Conservation (phyloP, 2,888 invertebrate species). For the Anaspis maculata region DNA sequence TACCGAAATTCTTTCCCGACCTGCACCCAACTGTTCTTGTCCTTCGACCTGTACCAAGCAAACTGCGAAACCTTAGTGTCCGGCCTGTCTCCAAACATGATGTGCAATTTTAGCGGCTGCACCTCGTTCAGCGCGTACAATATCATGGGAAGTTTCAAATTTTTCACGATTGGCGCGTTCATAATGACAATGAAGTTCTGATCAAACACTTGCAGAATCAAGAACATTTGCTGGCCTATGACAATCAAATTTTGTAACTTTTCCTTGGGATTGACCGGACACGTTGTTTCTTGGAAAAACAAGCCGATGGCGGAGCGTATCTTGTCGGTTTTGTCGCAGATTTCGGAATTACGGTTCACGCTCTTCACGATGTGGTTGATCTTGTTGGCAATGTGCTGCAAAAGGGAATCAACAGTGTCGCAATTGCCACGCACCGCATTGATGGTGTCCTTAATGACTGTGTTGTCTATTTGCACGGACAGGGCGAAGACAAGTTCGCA, state of each 20-base stretch:
- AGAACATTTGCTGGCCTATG: conserved; percentile 8
- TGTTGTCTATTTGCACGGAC: conserved; percentile 7
- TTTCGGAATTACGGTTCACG: conserved; percentile 3
- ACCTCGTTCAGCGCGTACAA: conserved; percentile 66
- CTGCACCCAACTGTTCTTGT: conserved; percentile 49
- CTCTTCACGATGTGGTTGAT: conserved; percentile 10
- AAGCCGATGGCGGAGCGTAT: conserved; percentile 3
- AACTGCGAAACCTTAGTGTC: conserved; percentile 50
- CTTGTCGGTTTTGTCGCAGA: too few species aligned
- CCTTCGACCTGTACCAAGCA: conserved; percentile 56
- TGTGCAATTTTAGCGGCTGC: conserved; percentile 61
- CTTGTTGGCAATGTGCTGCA: conserved; percentile 16
- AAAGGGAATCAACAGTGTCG: conserved; percentile 15
- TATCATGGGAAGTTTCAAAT: conserved; percentile 55
- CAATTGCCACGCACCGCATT: conserved; percentile 11
- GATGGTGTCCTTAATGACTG: conserved; percentile 13
- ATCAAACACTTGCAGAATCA: conserved; percentile 39
- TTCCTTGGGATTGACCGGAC: conserved; percentile 5
- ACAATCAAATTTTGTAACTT: conserved; percentile 9
- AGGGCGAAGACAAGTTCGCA: conserved; percentile 17
- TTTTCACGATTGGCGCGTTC: conserved; percentile 65
- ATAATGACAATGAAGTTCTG: conserved; percentile 52
- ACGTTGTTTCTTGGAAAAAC: conserved; percentile 7
- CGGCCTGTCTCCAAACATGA: too few species aligned
- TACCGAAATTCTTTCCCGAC: conserved; percentile 53